Evolutionary conservation across 2,888 invertebrate genomes (phyloP), one percentile per base, ranked within the genome.

Genomic region (Sepioteuthis lessoniana): DNA sequence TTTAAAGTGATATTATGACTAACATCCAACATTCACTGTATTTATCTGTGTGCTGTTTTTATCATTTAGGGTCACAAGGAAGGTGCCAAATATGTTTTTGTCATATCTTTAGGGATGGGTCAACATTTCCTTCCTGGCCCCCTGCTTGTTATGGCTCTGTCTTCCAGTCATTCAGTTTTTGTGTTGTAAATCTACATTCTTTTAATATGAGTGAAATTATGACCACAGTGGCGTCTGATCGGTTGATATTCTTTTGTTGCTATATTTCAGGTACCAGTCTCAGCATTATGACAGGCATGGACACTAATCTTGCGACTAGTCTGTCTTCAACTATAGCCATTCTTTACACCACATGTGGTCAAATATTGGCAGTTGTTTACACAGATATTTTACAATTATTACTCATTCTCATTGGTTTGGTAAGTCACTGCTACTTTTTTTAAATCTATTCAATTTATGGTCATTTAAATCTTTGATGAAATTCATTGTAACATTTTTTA

Each of bases 301-400:
- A 95, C 46, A 94, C 96, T 28, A 94, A 94, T 1, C 55, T 96
- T 91, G 96, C 96, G 21, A 96, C 97, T 60, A 93, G 95, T 16
- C 94, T 95, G 42, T 96, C 97, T 37, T 95, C 97, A 31, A 94
- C 94, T 0, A 95, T 96, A 25, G 96, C 96, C 42, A 95, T 96
- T 37, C n/a, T 95, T 90, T 97, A 97, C 95, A 96, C 97, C 8
- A 95, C 96, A 95, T 94, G 96, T 95, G 97, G 97, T 90, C 96
- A 96, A 94, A 96, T 97, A 95, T 95, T 96, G 37, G 96, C 97
- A 42, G 97, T 97, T 55, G 97, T 97, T 31, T 97, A 96, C 95
- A 97, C 97, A 19, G 97, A 97, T 94, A 95, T 97, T 47, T 95
- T 96, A 13, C 96, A 97, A 94, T 95, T 97, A 13, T n/a, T 94